Conservation (phyloP, 2,797 vertebrate species). For the Decapterus maruadsi region DNA sequence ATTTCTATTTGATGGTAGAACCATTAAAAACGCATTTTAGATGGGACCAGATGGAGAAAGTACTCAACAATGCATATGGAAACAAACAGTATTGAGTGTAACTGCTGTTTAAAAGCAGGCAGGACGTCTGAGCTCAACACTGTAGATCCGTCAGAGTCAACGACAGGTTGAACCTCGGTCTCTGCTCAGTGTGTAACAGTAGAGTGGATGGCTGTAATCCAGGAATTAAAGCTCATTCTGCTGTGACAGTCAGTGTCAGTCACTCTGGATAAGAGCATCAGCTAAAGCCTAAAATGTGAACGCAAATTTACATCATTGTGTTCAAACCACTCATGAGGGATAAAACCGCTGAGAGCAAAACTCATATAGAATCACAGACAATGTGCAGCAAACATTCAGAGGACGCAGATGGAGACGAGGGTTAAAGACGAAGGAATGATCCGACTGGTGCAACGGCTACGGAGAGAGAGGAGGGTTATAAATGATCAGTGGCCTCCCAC, state of each 20-base stretch:
- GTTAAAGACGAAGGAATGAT: neutral
- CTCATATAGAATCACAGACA: slow-evolving; percentile 20
- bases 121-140: neutral
- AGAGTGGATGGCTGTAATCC: slow-evolving; percentile 53
- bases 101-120: no score
- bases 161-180: slow-evolving; percentile 1
- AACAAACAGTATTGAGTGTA: no score
- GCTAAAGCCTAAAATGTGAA: slow-evolving; percentile 45
- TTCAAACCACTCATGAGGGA: slow-evolving; percentile 35
- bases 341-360: slow-evolving; percentile 18
- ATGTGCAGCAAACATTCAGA: neutral
- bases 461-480: neutral
- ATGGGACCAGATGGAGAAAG: no score
- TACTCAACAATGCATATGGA: no score
- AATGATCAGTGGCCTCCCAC: neutral
- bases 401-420: slow-evolving; percentile 18
- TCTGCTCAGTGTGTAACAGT: neutral
- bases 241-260: slow-evolving; percentile 29
- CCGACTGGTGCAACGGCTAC: slow-evolving; percentile 13
- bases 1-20: no score
- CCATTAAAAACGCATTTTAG: no score
- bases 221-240: slow-evolving; percentile 55
- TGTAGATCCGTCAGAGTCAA: neutral
- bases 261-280: slow-evolving; percentile 59
- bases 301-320: slow-evolving; percentile 39